A percentile compares a stretch with the other conserved stretches of the same genome.
These are phyloP conservation scores for Scaptomyza cyrtandrae DNA, from an alignment of 2,888 invertebrate genomes.

Conservation along the genomic window DNA sequence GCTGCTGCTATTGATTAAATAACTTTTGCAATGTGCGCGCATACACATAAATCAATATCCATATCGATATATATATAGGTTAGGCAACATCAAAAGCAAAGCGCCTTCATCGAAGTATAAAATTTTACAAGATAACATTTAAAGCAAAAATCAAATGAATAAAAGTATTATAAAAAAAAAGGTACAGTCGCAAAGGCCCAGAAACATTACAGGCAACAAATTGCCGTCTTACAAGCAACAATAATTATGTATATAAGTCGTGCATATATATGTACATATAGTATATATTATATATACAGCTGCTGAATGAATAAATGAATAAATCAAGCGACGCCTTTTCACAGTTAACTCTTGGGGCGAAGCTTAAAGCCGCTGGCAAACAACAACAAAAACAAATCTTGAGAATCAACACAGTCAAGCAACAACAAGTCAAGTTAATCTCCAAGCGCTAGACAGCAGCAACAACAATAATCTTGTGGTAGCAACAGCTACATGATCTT, in stretches of 20 bases:
- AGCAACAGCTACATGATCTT: slow-evolving; percentile 60
- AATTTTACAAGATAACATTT: slow-evolving; percentile 32
- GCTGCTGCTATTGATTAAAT: slow-evolving; percentile 73
- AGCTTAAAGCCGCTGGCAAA: slow-evolving; percentile 48
- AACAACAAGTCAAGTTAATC: slow-evolving; percentile 40
- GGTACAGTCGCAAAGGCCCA: slow-evolving; percentile 48
- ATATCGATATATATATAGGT: slow-evolving; percentile 47
- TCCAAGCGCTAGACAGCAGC: slow-evolving; percentile 31
- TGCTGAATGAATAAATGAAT: slow-evolving; percentile 69
- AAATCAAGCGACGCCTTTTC: slow-evolving; percentile 76
- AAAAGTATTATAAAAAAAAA: background rate
- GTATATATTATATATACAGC: slow-evolving; percentile 38
- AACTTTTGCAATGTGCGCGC: slow-evolving; percentile 46
- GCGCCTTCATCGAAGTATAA: slow-evolving; percentile 64
- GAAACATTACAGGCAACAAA: slow-evolving; percentile 37
- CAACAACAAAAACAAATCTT: slow-evolving; percentile 48
- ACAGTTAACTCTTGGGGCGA: slow-evolving; percentile 60
- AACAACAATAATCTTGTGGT: slow-evolving; percentile 25
- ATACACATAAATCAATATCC: slow-evolving; percentile 49
- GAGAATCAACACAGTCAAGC: slow-evolving; percentile 41
- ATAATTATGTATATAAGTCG: slow-evolving; percentile 52
- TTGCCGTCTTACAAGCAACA: slow-evolving; percentile 7
- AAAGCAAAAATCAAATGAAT: slow-evolving; percentile 4
- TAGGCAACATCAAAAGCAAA: slow-evolving; percentile 45
- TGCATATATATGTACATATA: slow-evolving; percentile 12